These are phyloP conservation scores for Lordiphosa clarofinis DNA, from an alignment of 1,140 invertebrate species.

Conservation along the genomic window DNA sequence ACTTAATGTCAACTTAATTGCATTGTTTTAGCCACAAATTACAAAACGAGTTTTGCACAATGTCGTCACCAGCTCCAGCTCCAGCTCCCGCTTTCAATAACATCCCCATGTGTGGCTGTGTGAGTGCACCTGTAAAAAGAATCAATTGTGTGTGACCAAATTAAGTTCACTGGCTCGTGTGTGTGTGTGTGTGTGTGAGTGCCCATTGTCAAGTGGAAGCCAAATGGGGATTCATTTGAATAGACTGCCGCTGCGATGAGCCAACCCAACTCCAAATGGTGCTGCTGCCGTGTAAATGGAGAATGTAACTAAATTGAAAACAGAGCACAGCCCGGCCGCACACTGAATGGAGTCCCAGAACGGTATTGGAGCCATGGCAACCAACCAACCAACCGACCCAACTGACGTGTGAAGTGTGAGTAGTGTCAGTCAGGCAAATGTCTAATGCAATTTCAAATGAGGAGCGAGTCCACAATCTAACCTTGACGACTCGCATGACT, in stretches of 20 bases:
- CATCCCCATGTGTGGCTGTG: conserved; percentile 13
- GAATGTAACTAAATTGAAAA: conserved; percentile 69
- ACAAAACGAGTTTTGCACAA: conserved; percentile 71
- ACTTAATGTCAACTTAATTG: conserved; percentile 76
- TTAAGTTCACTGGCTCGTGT: conserved; percentile 67
- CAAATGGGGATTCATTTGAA: conserved; percentile 73
- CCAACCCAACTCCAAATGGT: conserved; percentile 1
- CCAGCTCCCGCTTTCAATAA: conserved; percentile 34
- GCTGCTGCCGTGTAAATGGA: conserved; percentile 26
- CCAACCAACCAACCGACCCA: too few relatives aligned
- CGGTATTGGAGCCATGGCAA: too few relatives aligned
- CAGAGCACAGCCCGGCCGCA: conserved; percentile 6
- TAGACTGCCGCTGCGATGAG: conserved; percentile 44
- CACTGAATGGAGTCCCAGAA: too few relatives aligned
- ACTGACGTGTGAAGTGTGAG: too few relatives aligned
- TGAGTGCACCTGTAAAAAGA: conserved; percentile 62
- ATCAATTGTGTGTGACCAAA: conserved; percentile 76
- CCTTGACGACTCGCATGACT: conserved; percentile 5
- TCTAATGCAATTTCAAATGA: too few relatives aligned
- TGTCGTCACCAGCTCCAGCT: conserved; percentile 41
- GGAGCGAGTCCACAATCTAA: background rate
- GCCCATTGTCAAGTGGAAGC: conserved; percentile 70
- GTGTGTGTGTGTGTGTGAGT: conserved; percentile 14
- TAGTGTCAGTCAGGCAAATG: too few relatives aligned
- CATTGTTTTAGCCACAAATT: conserved; percentile 76